A percentile compares a stretch with the other conserved stretches of the same genome.
These are phyloP conservation scores for Drosophila yooni DNA, from an alignment of 2,888 invertebrate genomes.

Conservation along the genomic window DNA sequence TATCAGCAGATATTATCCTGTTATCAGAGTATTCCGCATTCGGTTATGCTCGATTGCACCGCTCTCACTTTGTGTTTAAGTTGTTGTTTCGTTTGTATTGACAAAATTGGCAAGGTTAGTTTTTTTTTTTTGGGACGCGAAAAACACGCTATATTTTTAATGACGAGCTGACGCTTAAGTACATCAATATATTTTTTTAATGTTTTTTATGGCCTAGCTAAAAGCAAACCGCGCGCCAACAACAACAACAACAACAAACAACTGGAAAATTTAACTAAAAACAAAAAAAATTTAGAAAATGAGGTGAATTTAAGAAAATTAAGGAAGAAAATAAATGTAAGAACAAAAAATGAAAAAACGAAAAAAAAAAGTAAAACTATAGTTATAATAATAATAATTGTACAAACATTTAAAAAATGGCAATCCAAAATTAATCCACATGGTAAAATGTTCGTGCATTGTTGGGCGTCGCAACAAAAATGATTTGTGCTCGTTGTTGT, in stretches of 20 bases:
- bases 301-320: not conserved
- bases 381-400: constrained; percentile 29
- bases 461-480: constrained; percentile 49
- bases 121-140: constrained; percentile 8
- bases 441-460: constrained; percentile 72
- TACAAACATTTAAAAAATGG: constrained; percentile 69
- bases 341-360: not conserved
- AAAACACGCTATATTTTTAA: constrained; percentile 33
- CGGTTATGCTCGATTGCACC: not conserved
- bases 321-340: not conserved
- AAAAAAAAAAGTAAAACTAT: constrained; percentile 6
- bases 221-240: constrained; percentile 2
- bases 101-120: constrained; percentile 45
- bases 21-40: not conserved
- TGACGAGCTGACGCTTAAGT: constrained; percentile 12
- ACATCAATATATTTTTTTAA: constrained; percentile 18
- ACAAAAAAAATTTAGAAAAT: not conserved
- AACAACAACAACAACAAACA: constrained; percentile 20
- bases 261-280: not conserved
- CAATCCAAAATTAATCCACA: constrained; percentile 69
- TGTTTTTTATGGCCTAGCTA: constrained; percentile 39
- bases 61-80: not conserved
- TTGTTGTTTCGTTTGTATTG: constrained; percentile 11
- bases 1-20: not conserved
- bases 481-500: constrained; percentile 27